These are phyloP conservation scores for Hyposmocoma kahamanoa DNA, from an alignment of 1,140 invertebrate species.

Conservation along the genomic window DNA sequence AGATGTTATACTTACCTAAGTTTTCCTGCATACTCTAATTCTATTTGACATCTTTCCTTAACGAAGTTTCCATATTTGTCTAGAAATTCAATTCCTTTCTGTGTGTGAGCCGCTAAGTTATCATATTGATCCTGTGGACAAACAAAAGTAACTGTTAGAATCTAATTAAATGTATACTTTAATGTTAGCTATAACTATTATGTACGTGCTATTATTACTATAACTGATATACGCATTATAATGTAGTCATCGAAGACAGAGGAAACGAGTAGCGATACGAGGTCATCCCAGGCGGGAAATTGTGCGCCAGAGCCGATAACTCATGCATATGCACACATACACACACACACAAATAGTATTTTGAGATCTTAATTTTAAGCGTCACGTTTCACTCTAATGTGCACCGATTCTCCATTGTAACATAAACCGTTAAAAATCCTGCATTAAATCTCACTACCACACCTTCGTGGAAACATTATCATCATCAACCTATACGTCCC, in stretches of 20 bases:
- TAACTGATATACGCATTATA: too few species aligned
- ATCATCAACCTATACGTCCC: too few species aligned
- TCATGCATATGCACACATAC: neutral
- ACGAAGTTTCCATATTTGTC: conserved; percentile 96
- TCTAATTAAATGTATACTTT: too few species aligned
- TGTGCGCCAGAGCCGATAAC: conserved; percentile 38
- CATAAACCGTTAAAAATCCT: too few species aligned
- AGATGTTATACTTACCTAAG: too few species aligned
- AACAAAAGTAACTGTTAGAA: too few species aligned
- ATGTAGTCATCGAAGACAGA: conserved; percentile 17
- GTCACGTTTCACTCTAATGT: too few species aligned
- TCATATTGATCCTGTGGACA: conserved; percentile 97
- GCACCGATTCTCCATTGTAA: too few species aligned
- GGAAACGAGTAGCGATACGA: conserved; percentile 50
- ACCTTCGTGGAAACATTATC: too few species aligned
- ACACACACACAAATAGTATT: neutral
- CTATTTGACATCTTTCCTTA: conserved; percentile 93
- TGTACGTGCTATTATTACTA: too few species aligned
- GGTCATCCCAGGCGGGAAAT: conserved; percentile 44
- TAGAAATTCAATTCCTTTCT: conserved; percentile 98
- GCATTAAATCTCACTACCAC: too few species aligned
- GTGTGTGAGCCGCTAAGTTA: conserved; percentile 94
- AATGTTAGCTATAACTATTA: too few species aligned
- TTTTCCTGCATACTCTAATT: conserved; percentile 96
- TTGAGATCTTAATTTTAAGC: neutral